Evolutionary conservation across 1,140 invertebrate genomes (phyloP).

Genomic region (Dendrolimus punctatus): DNA sequence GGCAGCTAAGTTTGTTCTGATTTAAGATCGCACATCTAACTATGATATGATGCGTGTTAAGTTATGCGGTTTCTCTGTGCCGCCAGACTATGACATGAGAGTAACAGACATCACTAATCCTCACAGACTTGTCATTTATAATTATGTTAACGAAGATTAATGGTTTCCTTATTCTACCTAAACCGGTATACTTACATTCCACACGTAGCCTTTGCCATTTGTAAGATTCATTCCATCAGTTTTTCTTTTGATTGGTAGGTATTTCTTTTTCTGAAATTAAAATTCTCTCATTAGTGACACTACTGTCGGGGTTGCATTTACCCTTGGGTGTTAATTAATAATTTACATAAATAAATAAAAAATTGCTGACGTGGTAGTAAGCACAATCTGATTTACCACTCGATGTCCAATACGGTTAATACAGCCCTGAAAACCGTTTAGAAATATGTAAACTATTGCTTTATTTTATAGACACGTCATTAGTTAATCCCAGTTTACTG

Average conservation of each 20-base stretch:
- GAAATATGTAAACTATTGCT: background rate
- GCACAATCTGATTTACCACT: background rate
- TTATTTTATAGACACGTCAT: too few relatives aligned
- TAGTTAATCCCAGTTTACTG: too few relatives aligned
- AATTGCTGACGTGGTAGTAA: slow-evolving; percentile 2
- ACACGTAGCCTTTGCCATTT: slow-evolving; percentile 10
- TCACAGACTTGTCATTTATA: too few relatives aligned
- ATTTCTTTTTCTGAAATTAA: slow-evolving; percentile 1
- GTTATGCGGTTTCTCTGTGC: slow-evolving; percentile 5
- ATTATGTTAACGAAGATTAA: background rate
- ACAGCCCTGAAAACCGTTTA: background rate
- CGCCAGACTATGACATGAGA: background rate
- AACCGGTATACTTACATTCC: slow-evolving; percentile 16
- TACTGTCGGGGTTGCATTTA: slow-evolving; percentile 11
- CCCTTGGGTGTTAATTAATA: too few relatives aligned
- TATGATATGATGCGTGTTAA: background rate
- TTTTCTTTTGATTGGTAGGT: slow-evolving; percentile 1
- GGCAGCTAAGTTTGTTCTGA: background rate
- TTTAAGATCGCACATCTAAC: background rate
- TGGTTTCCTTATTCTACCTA: too few relatives aligned
- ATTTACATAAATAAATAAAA: too few relatives aligned
- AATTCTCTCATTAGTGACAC: slow-evolving; percentile 6
- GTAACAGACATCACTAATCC: too few relatives aligned
- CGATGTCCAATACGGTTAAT: background rate
- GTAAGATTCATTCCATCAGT: slow-evolving; percentile 15